Evolutionary conservation across 2,888 invertebrate genomes (phyloP).

Genomic region (Cataglyphis livida): DNA sequence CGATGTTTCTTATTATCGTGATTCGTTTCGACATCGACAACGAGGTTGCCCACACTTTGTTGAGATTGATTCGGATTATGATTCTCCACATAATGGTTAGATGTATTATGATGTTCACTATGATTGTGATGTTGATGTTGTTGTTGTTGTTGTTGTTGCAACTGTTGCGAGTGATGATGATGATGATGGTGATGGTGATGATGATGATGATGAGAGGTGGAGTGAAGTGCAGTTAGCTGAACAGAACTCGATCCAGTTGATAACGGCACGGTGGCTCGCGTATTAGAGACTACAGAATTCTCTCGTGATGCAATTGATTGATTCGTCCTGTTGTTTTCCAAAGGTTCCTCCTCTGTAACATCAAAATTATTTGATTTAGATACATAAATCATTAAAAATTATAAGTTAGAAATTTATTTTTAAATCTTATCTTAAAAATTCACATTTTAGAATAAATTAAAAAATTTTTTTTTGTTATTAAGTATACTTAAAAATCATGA

Average conservation of each 20-base stretch:
- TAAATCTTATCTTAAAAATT: background rate
- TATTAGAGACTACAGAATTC: conserved; percentile 81
- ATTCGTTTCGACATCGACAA: conserved; percentile 80
- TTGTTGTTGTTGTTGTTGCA: conserved; percentile 67
- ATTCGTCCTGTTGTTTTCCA: conserved; percentile 80
- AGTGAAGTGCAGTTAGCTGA: conserved; percentile 79
- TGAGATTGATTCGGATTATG: conserved; percentile 82
- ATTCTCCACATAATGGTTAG: conserved; percentile 82
- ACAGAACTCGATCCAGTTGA: conserved; percentile 84
- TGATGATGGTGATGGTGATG: conserved; percentile 74
- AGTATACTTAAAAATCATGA: too few relatives aligned
- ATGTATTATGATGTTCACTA: conserved; percentile 80
- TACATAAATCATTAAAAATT: background rate
- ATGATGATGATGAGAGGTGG: conserved; percentile 74
- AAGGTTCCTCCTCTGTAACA: conserved; percentile 84
- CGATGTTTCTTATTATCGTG: conserved; percentile 83
- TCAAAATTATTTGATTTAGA: conserved; percentile 4
- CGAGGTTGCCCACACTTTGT: conserved; percentile 72
- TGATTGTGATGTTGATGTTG: conserved; percentile 78
- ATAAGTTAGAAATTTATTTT: background rate
- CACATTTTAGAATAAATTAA: background rate
- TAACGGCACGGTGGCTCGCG: conserved; percentile 78
- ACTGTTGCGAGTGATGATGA: conserved; percentile 73
- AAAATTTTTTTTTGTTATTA: background rate
- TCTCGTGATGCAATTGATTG: conserved; percentile 76